These are phyloP conservation scores for Nerophis lumbriciformis DNA, from an alignment of 2,113 vertebrate species.

Conservation along the genomic window DNA sequence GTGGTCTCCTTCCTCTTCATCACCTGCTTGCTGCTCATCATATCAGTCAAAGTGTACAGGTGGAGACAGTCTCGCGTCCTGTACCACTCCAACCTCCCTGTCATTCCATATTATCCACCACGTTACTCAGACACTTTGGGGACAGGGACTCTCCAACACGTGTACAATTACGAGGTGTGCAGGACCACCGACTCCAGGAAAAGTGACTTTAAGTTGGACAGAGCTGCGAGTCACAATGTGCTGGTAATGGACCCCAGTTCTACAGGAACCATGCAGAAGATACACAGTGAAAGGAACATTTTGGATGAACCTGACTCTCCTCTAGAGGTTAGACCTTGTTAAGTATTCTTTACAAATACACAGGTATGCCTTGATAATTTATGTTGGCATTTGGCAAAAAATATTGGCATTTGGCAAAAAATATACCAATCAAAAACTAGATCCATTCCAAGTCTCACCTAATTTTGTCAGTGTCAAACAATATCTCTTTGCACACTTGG, in stretches of 20 bases:
- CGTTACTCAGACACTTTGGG: constrained; percentile 18
- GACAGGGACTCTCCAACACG: constrained; percentile 19
- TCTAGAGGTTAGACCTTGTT: constrained; percentile 51
- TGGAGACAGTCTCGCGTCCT: constrained; percentile 38
- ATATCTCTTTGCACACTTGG: too few relatives aligned
- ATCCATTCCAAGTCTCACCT: too few relatives aligned
- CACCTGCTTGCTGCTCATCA: constrained; percentile 50
- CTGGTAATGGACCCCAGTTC: constrained; percentile 41
- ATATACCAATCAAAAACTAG: too few relatives aligned
- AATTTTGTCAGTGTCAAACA: too few relatives aligned
- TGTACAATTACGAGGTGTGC: constrained; percentile 33
- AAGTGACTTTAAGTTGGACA: constrained; percentile 40
- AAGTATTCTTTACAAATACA: not conserved
- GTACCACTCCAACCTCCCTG: constrained; percentile 14
- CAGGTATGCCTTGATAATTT: too few relatives aligned
- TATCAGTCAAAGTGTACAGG: constrained; percentile 42
- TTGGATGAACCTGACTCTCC: constrained; percentile 51
- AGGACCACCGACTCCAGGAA: constrained; percentile 43
- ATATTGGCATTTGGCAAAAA: too few relatives aligned
- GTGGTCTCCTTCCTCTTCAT: constrained; percentile 70
- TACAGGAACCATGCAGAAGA: constrained; percentile 44
- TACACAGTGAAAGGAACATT: constrained; percentile 51
- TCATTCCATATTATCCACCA: constrained; percentile 12
- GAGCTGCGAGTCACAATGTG: constrained; percentile 43
- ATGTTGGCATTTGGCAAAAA: too few relatives aligned